Percentiles rank a stretch among this genome's conserved stretches.
phyloP scores from a whole-genome alignment of 2,888 invertebrate genomes.

The Thecocarcelia acutangulata region DNA sequence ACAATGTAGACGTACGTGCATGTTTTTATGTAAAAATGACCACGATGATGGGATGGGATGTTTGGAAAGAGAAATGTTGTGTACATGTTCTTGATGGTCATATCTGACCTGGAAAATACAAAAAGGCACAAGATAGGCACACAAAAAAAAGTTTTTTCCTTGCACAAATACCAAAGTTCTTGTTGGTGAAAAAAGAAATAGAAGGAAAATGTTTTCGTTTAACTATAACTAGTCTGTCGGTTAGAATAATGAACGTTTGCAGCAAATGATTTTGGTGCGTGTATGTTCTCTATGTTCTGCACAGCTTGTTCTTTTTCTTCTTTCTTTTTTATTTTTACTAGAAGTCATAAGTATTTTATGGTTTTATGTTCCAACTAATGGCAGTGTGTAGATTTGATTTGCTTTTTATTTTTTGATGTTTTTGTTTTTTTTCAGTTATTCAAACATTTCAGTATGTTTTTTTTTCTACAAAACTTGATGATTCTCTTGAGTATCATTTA shows the following conservation, averaged over 20 bases:
- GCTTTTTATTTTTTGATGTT: conserved; percentile 4
- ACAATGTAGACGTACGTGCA: conserved; percentile 21
- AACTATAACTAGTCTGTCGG: conserved; percentile 2
- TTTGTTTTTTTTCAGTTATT: conserved; percentile 15
- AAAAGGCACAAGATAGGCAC: neutral
- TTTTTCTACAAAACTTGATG: conserved; percentile 71
- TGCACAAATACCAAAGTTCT: neutral
- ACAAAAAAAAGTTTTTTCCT: neutral
- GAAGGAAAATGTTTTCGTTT: conserved; percentile 11
- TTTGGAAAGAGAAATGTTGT: conserved; percentile 13
- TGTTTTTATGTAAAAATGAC: conserved; percentile 6
- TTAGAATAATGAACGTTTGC: neutral
- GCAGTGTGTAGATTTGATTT: conserved; percentile 12
- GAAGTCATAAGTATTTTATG: conserved; percentile 36
- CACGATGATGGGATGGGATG: conserved; percentile 26
- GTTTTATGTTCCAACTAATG: neutral
- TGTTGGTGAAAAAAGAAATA: no score
- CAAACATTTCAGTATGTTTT: conserved; percentile 13
- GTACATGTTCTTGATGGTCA: conserved; percentile 34
- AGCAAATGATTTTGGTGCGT: neutral
- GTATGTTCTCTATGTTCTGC: neutral
- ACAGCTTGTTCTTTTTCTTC: neutral
- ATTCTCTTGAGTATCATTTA: conserved; percentile 77
- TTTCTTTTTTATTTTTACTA: neutral
- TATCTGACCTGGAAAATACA: conserved; percentile 21